phyloP scores from a whole-genome alignment of 2,797 vertebrate genomes.

The Epinephelus malabaricus region DNA sequence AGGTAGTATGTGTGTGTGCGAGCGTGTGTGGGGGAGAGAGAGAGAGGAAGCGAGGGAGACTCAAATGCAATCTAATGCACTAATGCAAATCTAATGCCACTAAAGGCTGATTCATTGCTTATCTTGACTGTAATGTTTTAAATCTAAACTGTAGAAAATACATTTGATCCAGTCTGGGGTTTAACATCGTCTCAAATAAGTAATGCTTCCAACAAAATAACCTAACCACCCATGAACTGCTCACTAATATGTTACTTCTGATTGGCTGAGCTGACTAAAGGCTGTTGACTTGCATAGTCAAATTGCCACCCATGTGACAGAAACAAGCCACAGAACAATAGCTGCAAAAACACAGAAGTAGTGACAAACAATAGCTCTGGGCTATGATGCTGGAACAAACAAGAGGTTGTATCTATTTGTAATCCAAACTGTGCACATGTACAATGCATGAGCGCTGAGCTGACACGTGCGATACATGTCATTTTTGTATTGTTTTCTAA shows the following conservation, averaged over 20 bases:
- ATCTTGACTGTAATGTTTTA: slow-evolving; percentile 43
- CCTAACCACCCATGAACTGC: slow-evolving; percentile 1
- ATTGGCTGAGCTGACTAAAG: slow-evolving; percentile 46
- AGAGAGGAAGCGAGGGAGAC: slow-evolving; percentile 8
- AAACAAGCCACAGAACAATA: slow-evolving; percentile 19
- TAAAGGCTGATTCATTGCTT: slow-evolving; percentile 54
- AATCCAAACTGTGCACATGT: slow-evolving; percentile 9
- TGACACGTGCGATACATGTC: slow-evolving; percentile 33
- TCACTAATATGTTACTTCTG: slow-evolving; percentile 39
- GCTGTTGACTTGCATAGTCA: slow-evolving; percentile 26
- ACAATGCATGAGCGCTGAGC: not conserved
- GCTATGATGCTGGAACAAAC: slow-evolving; percentile 3
- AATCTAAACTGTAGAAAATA: slow-evolving; percentile 36
- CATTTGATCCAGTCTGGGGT: slow-evolving; percentile 32
- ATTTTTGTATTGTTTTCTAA: slow-evolving; percentile 5
- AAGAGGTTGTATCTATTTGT: slow-evolving; percentile 5
- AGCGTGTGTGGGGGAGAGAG: not conserved
- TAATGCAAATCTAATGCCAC: slow-evolving; percentile 65
- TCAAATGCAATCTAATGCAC: slow-evolving; percentile 53
- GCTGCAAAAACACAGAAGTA: slow-evolving; percentile 23
- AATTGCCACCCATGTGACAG: slow-evolving; percentile 40
- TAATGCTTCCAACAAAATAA: slow-evolving; percentile 37
- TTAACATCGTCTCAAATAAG: slow-evolving; percentile 41
- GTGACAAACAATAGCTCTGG: slow-evolving; percentile 31
- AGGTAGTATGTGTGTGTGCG: slow-evolving; percentile 23